Evolutionary conservation across 2,888 invertebrate genomes (phyloP).

Genomic region (Crepidodera aurea): DNA sequence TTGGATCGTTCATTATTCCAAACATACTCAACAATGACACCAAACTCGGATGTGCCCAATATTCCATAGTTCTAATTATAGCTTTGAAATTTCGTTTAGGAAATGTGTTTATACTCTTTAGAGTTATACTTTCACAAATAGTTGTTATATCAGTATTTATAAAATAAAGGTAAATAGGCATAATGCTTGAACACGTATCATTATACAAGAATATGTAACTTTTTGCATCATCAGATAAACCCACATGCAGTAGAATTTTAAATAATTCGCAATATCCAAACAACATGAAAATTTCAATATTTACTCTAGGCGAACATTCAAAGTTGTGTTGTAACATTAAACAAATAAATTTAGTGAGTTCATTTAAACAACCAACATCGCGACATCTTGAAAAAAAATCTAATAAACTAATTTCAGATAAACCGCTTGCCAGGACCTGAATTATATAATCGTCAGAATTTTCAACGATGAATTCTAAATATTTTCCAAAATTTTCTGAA

Average conservation of each 20-base stretch:
- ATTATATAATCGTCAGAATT: neutral
- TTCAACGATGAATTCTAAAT: conserved; percentile 3
- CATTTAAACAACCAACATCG: neutral
- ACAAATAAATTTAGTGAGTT: conserved; percentile 10
- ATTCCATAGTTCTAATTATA: neutral
- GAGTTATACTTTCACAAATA: neutral
- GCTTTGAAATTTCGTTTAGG: neutral
- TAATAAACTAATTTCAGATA: neutral
- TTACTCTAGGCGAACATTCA: neutral
- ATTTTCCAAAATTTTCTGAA: neutral
- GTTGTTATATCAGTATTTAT: neutral
- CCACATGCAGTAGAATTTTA: neutral
- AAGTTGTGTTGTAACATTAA: neutral
- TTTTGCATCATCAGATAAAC: neutral
- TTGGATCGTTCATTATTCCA: neutral
- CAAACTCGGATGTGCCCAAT: conserved; percentile 1
- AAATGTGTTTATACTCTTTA: neutral
- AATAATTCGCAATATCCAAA: conserved; percentile 6
- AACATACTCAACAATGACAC: neutral
- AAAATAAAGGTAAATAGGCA: conserved; percentile 3
- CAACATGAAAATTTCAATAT: neutral
- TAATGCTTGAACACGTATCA: neutral
- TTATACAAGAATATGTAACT: neutral
- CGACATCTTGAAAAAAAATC: neutral
- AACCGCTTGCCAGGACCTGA: neutral